Base-by-base conservation (phyloP, 2,113 vertebrate species). In the Platysteira castanea region DNA sequence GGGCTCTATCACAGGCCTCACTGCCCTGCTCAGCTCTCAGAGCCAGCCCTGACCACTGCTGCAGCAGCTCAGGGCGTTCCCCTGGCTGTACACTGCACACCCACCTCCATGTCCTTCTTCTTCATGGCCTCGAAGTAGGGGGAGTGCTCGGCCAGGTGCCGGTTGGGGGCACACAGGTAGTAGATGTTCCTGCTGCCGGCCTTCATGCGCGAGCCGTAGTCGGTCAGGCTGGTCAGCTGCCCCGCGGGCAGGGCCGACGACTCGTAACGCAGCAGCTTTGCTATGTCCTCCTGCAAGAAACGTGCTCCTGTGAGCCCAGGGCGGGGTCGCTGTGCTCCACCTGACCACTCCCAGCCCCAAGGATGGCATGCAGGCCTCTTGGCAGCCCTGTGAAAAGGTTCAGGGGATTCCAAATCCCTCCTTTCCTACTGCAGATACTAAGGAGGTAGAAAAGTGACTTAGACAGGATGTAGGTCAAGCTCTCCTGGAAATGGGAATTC, bases 51-150 rank as follows among this genome's bases (percentile, higher is more conserved):
- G 3, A 31, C 4, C 54, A 37, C 31, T 10, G 28, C 44, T 10
- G 35, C 7, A 47, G 70, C 5, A 56, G 80, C 63, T 92, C 59
- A 39, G 46, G 18, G 13, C 5, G 31, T 15, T 63, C 22, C 69
- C 59, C 53, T 13, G n/a, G 46, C 49, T 14, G 3, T 1, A 21
- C 46, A 7, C 42, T 10, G 76, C 33, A 74, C 61, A 92, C 98
- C 92, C 87, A 99, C 99, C 99, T 99, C 99, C 92, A 97, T 99
- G 87, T 99, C 98, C 69, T 99, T 99, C 97, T 98, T 98, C 92
- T 99, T 99, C 99, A 99, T 99, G 96, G 99, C 99, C 96, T 99
- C 99, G 0, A 98, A 99, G 98, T 99, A 99, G 0, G 99, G 99
- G 0, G 99, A 99, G 88, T 99, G 98, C 95, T 99, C 98, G 0